Conservation (phyloP, 1,140 invertebrate genomes). For the Listronotus bonariensis region DNA sequence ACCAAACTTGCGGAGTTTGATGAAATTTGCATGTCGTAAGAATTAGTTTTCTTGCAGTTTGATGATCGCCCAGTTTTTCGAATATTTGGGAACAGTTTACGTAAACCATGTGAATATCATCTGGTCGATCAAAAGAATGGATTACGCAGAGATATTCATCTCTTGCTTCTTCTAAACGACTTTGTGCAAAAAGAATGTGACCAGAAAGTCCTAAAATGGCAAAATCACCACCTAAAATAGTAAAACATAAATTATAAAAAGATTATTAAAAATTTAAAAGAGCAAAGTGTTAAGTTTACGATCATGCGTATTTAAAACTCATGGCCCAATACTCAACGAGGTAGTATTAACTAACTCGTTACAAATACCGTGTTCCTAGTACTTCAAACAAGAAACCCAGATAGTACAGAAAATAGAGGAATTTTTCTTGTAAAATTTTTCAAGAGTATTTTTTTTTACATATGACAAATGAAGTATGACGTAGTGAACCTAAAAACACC, state of each 20-base stretch:
- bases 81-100: constrained; percentile 40
- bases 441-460: too few species aligned
- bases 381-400: too few species aligned
- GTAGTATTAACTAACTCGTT: too few species aligned
- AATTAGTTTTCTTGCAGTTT: constrained; percentile 45
- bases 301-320: too few species aligned
- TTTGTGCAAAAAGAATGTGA: constrained; percentile 42
- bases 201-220: constrained; percentile 42
- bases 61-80: constrained; percentile 35
- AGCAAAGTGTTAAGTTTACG: too few species aligned
- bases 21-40: constrained; percentile 47
- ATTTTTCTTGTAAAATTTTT: too few species aligned
- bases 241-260: constrained; percentile 5
- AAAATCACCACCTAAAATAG: constrained; percentile 43
- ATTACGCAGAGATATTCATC: constrained; percentile 45
- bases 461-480: too few species aligned
- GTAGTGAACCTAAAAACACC: too few species aligned
- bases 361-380: too few species aligned
- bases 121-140: constrained; percentile 44
- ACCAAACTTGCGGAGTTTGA: constrained; percentile 50
- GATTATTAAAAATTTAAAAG: constrained; percentile 8
- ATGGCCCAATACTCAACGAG: too few species aligned
- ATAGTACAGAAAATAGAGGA: too few species aligned
- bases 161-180: constrained; percentile 40
- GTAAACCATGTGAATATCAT: constrained; percentile 48